Percentiles rank a stretch among this genome's conserved stretches.
These are phyloP conservation scores for Antechinus stuartii DNA, from an alignment of 2,113 vertebrate genomes.

Conservation along the genomic window DNA sequence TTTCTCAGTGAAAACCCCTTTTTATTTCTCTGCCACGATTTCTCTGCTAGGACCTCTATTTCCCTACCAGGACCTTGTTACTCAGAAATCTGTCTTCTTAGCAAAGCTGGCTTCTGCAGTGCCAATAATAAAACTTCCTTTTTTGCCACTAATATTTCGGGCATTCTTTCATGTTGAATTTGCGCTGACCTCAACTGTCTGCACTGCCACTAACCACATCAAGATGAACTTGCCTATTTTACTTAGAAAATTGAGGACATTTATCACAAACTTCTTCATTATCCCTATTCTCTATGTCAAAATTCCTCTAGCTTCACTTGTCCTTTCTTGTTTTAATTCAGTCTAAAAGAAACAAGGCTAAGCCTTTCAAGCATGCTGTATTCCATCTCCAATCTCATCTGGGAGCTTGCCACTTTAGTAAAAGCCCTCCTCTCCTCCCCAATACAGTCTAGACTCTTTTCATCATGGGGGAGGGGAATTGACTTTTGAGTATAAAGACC, in stretches of 20 bases:
- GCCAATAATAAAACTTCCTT: too few relatives aligned
- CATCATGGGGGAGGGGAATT: rapidly evolving
- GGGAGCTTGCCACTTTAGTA: neutral
- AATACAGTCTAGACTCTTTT: neutral
- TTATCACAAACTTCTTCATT: neutral
- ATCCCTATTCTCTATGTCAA: neutral
- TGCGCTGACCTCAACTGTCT: too few relatives aligned
- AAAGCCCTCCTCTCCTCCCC: neutral
- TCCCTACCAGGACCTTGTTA: too few relatives aligned
- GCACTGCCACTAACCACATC: too few relatives aligned
- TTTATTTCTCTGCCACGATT: too few relatives aligned
- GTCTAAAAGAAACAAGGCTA: neutral
- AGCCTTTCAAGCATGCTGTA: neutral
- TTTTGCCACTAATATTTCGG: too few relatives aligned
- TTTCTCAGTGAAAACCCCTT: too few relatives aligned
- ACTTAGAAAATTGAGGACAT: neutral
- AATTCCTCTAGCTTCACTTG: neutral
- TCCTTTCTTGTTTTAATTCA: neutral
- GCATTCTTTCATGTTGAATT: too few relatives aligned
- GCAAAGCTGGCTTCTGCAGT: too few relatives aligned
- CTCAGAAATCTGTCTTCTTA: too few relatives aligned
- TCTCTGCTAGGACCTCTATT: too few relatives aligned
- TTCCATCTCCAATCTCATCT: neutral
- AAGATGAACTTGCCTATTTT: neutral
- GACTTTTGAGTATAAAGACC: neutral